Percentiles rank a stretch among this genome's conserved stretches.
phyloP scores from a whole-genome alignment of 2,888 invertebrate genomes.

The Osmoderma eremita region DNA sequence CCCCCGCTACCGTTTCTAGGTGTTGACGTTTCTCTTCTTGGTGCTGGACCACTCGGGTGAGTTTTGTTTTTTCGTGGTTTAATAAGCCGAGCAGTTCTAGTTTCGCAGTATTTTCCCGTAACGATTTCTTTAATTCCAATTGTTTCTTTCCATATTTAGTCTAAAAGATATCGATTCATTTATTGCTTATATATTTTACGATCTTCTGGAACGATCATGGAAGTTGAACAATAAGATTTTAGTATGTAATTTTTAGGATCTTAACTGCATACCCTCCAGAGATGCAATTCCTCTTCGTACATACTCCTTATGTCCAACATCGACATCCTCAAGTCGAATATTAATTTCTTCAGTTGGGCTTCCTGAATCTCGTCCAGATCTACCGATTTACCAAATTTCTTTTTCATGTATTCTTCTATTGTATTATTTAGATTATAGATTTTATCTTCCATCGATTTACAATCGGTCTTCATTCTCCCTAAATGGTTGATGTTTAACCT shows the following conservation, averaged over 20 bases:
- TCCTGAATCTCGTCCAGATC: constrained; percentile 70
- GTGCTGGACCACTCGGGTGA: constrained; percentile 61
- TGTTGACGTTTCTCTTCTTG: constrained; percentile 59
- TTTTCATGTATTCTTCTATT: constrained; percentile 65
- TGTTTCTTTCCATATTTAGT: constrained; percentile 58
- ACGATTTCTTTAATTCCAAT: constrained; percentile 62
- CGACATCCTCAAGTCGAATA: constrained; percentile 67
- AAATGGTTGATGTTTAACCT: constrained; percentile 76
- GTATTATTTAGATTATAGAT: constrained; percentile 69
- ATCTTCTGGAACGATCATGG: too few relatives aligned
- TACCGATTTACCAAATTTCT: constrained; percentile 69
- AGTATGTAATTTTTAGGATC: constrained; percentile 18
- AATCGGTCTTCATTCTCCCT: constrained; percentile 76
- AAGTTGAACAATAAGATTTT: too few relatives aligned
- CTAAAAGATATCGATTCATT: constrained; percentile 49
- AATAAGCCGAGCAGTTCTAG: constrained; percentile 68
- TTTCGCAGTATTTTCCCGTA: constrained; percentile 68
- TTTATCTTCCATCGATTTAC: constrained; percentile 72
- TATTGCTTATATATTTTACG: too few relatives aligned
- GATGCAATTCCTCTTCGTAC: constrained; percentile 63
- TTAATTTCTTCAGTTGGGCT: constrained; percentile 66
- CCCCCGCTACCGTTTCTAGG: constrained; percentile 53
- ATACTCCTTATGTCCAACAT: constrained; percentile 63
- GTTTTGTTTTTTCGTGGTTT: constrained; percentile 66
- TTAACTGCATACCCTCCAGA: constrained; percentile 58